Base-by-base conservation (phyloP, 37 sponge, comb jelly and placozoan genomes). In the Halisarca cf. caerulea region DNA sequence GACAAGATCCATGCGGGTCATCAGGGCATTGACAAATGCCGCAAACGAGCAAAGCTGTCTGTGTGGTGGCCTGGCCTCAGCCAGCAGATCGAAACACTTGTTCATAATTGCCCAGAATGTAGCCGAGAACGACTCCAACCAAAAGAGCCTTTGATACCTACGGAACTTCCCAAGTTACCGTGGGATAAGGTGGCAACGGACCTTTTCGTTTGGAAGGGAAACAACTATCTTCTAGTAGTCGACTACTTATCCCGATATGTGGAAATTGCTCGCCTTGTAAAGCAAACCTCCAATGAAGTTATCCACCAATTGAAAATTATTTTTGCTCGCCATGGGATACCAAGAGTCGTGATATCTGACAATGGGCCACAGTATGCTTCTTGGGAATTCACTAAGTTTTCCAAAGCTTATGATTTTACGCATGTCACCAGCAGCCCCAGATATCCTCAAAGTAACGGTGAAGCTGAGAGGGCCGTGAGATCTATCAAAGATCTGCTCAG, bases 361-460 rank as follows among this genome's bases (percentile, higher is more conserved):
- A 92, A 92, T 89, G 93, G 89, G 37, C 93, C 93, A 15, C 89
- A 92, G 62, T 92, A 57, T 58, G 37, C 62, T 36, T 70, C 89
- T 34, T 42, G 54, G 9, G 41, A 21, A 1, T 92, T 72, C 74
- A n/a, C 32, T 8, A 8, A 66, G 21, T 85, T 88, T 80, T 66
- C 84, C 27, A 64, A 82, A 42, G 47, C 6, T 3, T 89, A 88
- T 53, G 2, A 70, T 5, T 92, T 85, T 37, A 32, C 38, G 6
- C 89, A 92, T 66, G 53, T 57, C n/a, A 89, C 87, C 8, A 83
- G 81, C 51, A 86, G 93, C 43, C 93, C 89, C 0, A 83, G 72
- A 23, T 66, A 69, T 38, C 83, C 93, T 15, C 89, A 88, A 66
- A 47, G 80, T 21, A 92, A 92, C 66, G 92, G 92, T 17, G 89